Percentiles rank a stretch among this genome's conserved stretches.
These are phyloP conservation scores for Eospalax fontanierii DNA, from an alignment of 2,797 vertebrate species.

Conservation along the genomic window DNA sequence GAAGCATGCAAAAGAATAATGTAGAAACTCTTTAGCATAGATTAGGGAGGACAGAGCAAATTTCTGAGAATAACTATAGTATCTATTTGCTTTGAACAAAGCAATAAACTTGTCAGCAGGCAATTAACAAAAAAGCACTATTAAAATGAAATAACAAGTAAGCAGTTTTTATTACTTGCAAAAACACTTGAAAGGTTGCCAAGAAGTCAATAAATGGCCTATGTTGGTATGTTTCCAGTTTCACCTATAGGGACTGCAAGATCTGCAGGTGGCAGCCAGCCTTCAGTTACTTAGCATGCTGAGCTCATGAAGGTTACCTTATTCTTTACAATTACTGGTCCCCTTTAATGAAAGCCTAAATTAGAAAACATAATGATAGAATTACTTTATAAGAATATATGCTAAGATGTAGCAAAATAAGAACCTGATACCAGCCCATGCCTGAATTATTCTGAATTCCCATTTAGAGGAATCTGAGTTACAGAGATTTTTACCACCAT, in stretches of 20 bases:
- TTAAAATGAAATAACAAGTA: background rate
- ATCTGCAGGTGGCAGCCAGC: background rate
- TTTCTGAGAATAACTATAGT: constrained; percentile 4
- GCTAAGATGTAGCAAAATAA: background rate
- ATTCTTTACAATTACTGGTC: background rate
- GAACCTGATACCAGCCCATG: background rate
- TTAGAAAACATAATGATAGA: background rate
- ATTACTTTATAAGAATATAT: constrained; percentile 49
- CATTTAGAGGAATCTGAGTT: background rate
- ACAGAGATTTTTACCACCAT: background rate
- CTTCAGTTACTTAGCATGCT: background rate
- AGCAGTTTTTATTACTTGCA: constrained; percentile 45
- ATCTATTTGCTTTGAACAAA: constrained; percentile 49
- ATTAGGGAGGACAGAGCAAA: constrained; percentile 50
- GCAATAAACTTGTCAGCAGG: constrained; percentile 55
- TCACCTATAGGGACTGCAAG: background rate
- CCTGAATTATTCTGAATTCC: constrained; percentile 40
- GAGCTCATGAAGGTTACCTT: background rate
- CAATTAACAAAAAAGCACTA: constrained; percentile 42
- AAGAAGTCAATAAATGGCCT: background rate
- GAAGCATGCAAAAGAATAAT: background rate
- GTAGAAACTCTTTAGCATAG: background rate
- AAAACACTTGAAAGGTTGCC: background rate
- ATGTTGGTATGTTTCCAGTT: background rate
- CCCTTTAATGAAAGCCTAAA: background rate